Evolutionary conservation across 2,113 vertebrate species (phyloP), one percentile per base, ranked within the genome.

Genomic region (Chlorodrepanis virens): DNA sequence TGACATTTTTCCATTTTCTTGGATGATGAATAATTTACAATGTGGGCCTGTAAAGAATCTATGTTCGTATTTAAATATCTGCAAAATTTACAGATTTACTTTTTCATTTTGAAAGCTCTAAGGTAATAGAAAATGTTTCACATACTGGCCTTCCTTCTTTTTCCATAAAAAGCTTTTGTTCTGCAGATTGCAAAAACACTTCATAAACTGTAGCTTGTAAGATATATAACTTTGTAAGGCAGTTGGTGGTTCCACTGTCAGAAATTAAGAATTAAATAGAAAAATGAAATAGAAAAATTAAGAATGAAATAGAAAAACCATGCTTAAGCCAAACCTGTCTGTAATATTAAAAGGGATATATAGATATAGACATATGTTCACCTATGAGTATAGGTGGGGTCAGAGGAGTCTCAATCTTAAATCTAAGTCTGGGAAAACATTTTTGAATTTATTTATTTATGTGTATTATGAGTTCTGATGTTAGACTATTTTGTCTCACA

Each of bases 1-100:
- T 89, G 67, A 97, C 72, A 83, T 93, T 94, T 90, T 89, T 77
- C 83, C 64, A 83, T 96, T 93, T 95, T 93, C 74, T 76, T 79
- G 39, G 5, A 27, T 85, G 85, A 95, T 83, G 70, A 93, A 89
- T 94, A 93, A 95, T 87, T 91, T 87, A 86, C 31, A 67, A 0
- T 78, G 72, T 68, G 49, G 77, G 72, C 77, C 86, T 92, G 76
- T 84, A 89, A 95, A 75, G 52, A 79, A 71, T 87, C 44, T 89
- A 13, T 69, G 72, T 47, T 87, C 42, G 0, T 60, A 69, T 89
- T 93, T 87, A 95, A 96, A 69, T 79, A 94, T 39, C 84, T 93
- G n/a, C 0, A 0, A 84, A 92, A 92, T 87, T 76, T 71, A 84
- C 69, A 81, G 68, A 60, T 81, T 75, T 7, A 4, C 33, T 56